Conservation (phyloP, 2,888 invertebrate genomes). For the Microctonus hyperodae region DNA sequence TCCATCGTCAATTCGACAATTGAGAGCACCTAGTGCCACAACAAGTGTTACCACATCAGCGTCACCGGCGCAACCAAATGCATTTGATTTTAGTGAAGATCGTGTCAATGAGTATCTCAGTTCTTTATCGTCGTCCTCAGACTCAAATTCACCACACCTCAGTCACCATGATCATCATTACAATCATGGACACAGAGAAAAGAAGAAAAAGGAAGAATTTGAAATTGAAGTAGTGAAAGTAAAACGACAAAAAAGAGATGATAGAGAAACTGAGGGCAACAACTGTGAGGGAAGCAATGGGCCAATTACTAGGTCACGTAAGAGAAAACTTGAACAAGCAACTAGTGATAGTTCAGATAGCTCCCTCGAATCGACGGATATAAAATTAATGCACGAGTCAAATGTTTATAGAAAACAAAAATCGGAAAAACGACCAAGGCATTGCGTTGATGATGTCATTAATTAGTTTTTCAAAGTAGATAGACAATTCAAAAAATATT, state of each 20-base stretch:
- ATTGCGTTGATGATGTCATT: conserved; percentile 46
- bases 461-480: conserved; percentile 44
- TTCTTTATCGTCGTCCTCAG: conserved; percentile 63
- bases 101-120: conserved; percentile 65
- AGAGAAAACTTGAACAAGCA: conserved; percentile 52
- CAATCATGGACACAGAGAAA: conserved; percentile 19
- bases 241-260: conserved; percentile 44
- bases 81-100: conserved; percentile 65
- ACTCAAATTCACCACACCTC: conserved; percentile 52
- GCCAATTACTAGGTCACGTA: conserved; percentile 57
- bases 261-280: background rate
- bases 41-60: conserved; percentile 43
- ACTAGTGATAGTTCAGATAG: conserved; percentile 37
- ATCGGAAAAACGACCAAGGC: conserved; percentile 52
- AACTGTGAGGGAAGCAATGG: conserved; percentile 39
- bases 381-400: conserved; percentile 41
- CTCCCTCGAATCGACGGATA: conserved; percentile 42
- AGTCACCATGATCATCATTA: conserved; percentile 2
- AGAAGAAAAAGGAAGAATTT: conserved; percentile 25
- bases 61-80: conserved; percentile 55
- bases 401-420: conserved; percentile 53
- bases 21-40: conserved; percentile 47
- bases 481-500: conserved; percentile 25
- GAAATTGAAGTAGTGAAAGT: conserved; percentile 33
- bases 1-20: conserved; percentile 44